phyloP scores from a whole-genome alignment of 1,140 invertebrate genomes.

The Chlorops oryzae region DNA sequence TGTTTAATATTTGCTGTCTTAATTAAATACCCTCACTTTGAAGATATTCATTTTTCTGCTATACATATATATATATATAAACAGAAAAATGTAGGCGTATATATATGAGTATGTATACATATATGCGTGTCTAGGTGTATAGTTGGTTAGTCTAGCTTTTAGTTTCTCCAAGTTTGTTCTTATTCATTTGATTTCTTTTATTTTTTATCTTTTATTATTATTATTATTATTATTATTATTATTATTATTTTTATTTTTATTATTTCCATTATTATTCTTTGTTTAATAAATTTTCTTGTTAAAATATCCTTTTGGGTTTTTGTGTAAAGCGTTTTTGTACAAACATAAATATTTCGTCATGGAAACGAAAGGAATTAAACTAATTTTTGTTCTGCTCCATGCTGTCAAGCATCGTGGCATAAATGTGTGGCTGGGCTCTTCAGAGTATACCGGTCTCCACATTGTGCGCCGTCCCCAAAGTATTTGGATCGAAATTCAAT shows the following conservation, averaged over 20 bases:
- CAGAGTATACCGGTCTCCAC: slow-evolving; percentile 45
- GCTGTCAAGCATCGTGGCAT: slow-evolving; percentile 39
- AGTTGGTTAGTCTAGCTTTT: slow-evolving; percentile 27
- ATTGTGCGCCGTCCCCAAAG: slow-evolving; percentile 43
- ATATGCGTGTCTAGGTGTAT: slow-evolving; percentile 28
- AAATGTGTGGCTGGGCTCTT: slow-evolving; percentile 33
- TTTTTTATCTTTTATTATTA: slow-evolving; percentile 15
- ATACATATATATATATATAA: slow-evolving; percentile 23
- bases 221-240: slow-evolving; percentile 28
- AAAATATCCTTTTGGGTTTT: background rate
- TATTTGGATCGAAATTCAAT: slow-evolving; percentile 46
- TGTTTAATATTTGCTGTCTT: slow-evolving; percentile 21
- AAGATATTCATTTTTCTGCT: slow-evolving; percentile 17
- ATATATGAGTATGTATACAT: slow-evolving; percentile 10
- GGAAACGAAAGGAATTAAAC: slow-evolving; percentile 13
- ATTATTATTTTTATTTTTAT: slow-evolving; percentile 20
- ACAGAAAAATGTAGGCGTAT: slow-evolving; percentile 26
- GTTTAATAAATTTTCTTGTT: background rate
- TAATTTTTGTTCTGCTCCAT: slow-evolving; percentile 30
- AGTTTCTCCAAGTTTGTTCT: slow-evolving; percentile 11
- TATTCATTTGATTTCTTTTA: slow-evolving; percentile 24
- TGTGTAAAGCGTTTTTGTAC: slow-evolving; percentile 42
- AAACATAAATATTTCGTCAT: slow-evolving; percentile 34
- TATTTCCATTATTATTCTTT: slow-evolving; percentile 9
- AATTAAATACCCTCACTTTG: too few species aligned